Evolutionary conservation across 2,113 vertebrate species (phyloP).

Genomic region (Phalacrocorax carbo): DNA sequence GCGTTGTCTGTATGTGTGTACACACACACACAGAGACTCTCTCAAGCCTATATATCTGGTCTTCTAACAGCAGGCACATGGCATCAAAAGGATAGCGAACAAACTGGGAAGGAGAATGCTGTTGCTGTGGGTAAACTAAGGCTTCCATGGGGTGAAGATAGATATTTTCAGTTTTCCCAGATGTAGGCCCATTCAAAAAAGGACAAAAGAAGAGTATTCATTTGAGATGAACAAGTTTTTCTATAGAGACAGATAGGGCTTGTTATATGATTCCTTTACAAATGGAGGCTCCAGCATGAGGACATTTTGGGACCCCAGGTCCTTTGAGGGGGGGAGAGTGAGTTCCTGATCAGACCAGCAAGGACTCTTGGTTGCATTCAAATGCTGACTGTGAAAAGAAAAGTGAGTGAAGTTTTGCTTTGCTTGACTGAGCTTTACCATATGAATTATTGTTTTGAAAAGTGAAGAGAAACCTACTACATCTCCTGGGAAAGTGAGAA

Average conservation of each 20-base stretch:
- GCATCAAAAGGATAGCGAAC: neutral
- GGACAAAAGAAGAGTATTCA: neutral
- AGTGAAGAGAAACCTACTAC: neutral
- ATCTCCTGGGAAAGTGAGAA: constrained; percentile 42
- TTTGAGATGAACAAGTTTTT: neutral
- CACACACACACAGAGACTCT: too few species aligned
- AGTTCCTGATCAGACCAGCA: neutral
- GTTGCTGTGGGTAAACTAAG: neutral
- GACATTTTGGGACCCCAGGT: neutral
- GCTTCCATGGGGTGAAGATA: neutral
- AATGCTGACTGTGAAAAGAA: neutral
- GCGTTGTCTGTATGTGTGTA: neutral
- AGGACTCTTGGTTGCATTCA: neutral
- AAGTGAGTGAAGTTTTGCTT: constrained; percentile 22
- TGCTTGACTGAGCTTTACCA: constrained; percentile 13
- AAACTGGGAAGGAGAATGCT: neutral
- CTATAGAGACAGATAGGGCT: neutral
- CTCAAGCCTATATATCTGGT: neutral
- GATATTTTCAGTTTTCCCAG: constrained; percentile 11
- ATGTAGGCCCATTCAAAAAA: neutral
- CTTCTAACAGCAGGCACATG: neutral
- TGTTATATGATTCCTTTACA: neutral
- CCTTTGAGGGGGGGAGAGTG: neutral
- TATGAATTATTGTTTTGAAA: constrained; percentile 34
- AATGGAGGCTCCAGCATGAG: neutral